Percentiles rank a stretch among this genome's conserved stretches.
Evolutionary conservation across 37 sponge, comb jelly and placozoan genomes (phyloP).

Genomic region (Mnemiopsis leidyi): DNA sequence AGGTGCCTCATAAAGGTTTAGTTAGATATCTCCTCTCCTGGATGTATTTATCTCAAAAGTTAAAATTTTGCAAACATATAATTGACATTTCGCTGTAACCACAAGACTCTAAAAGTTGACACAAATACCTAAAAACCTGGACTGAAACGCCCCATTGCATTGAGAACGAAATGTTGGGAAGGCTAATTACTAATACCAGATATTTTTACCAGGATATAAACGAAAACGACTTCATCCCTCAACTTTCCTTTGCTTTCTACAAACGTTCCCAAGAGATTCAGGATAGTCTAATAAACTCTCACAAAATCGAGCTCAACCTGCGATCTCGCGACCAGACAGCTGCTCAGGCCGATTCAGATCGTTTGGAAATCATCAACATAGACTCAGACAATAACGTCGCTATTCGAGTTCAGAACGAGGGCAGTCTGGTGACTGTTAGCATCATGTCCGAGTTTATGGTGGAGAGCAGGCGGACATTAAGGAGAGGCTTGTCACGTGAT

Average conservation of each 20-base stretch:
- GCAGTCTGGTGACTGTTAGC: not conserved
- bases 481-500: not conserved
- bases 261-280: not conserved
- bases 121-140: too few relatives aligned
- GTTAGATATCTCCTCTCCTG: too few relatives aligned
- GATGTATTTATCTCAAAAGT: too few relatives aligned
- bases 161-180: too few relatives aligned
- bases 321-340: not conserved
- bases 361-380: not conserved
- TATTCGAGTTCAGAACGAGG: not conserved
- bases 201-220: not conserved
- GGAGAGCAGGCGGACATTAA: not conserved
- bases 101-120: too few relatives aligned
- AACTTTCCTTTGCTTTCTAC: slow-evolving; percentile 18
- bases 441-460: slow-evolving; percentile 29
- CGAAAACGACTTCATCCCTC: slow-evolving; percentile 26
- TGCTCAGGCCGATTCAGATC: not conserved
- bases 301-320: not conserved
- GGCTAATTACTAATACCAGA: too few relatives aligned
- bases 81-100: too few relatives aligned
- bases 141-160: too few relatives aligned
- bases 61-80: too few relatives aligned
- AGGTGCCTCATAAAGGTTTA: too few relatives aligned
- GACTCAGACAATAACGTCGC: not conserved
- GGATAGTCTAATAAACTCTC: not conserved